Percentiles rank a stretch among this genome's conserved stretches.
These are phyloP conservation scores for Euglossa dilemma DNA, from an alignment of 1,140 invertebrate species.

Conservation along the genomic window DNA sequence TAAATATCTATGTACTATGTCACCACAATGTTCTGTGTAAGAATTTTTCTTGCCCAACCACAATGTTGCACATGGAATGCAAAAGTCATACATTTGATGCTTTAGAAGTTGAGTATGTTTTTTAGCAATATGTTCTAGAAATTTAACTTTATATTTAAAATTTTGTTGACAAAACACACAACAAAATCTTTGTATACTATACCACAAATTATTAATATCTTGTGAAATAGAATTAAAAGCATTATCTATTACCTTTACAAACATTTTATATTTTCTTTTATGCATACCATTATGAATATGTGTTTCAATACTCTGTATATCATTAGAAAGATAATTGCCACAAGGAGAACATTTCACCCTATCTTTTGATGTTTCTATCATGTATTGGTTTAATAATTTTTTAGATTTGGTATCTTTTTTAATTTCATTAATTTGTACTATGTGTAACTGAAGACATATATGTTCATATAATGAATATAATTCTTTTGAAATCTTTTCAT, in stretches of 20 bases:
- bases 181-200: conserved; percentile 51
- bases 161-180: conserved; percentile 48
- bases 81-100: conserved; percentile 60
- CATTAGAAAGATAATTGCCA: conserved; percentile 10
- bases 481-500: conserved; percentile 1
- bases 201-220: conserved; percentile 62
- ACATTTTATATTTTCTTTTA: neutral
- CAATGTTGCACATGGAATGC: conserved; percentile 64
- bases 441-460: conserved; percentile 31
- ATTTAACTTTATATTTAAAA: conserved; percentile 61
- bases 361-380: neutral
- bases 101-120: neutral
- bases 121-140: conserved; percentile 47
- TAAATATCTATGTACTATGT: conserved; percentile 57
- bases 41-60: conserved; percentile 50
- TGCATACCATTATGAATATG: conserved; percentile 30
- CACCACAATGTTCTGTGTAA: conserved; percentile 50
- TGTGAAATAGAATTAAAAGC: conserved; percentile 59
- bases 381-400: neutral
- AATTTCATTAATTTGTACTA: conserved; percentile 30
- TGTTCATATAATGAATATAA: conserved; percentile 54
- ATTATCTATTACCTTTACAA: neutral
- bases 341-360: conserved; percentile 26
- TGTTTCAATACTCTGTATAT: conserved; percentile 21
- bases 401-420: conserved; percentile 1